Evolutionary conservation across 2,797 vertebrate species (phyloP).

Genomic region (Melanogrammus aeglefinus): DNA sequence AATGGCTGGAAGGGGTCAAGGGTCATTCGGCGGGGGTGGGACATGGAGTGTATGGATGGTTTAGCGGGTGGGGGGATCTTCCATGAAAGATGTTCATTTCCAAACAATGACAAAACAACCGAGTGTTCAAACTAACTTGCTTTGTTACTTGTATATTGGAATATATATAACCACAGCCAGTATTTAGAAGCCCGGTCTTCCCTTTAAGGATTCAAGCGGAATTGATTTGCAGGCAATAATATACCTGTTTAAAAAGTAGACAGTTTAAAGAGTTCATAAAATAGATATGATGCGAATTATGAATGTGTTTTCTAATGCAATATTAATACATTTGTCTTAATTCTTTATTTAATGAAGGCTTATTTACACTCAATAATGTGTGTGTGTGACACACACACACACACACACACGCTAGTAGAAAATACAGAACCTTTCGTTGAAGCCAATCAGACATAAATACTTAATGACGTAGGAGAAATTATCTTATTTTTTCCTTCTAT

Average conservation of each 20-base stretch:
- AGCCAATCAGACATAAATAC: background rate
- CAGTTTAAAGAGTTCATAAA: background rate
- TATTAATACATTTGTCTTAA: constrained; percentile 1
- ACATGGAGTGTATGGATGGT: too few species aligned
- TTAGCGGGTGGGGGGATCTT: too few species aligned
- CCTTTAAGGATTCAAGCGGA: background rate
- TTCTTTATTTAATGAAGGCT: background rate
- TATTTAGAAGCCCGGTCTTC: background rate
- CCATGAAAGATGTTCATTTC: too few species aligned
- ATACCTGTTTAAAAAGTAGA: background rate
- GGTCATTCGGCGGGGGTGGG: background rate
- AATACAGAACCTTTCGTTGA: background rate
- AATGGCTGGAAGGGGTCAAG: background rate
- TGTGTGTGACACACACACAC: background rate
- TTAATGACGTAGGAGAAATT: background rate
- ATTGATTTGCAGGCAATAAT: background rate
- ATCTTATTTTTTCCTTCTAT: background rate
- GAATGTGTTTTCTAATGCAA: background rate
- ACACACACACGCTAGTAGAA: background rate
- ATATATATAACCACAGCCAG: too few species aligned
- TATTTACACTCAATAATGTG: background rate
- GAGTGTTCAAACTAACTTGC: too few species aligned
- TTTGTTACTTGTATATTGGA: too few species aligned
- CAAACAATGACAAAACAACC: too few species aligned
- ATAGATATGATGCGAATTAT: background rate